Evolutionary conservation across 2,113 vertebrate species (phyloP).

Genomic region (Nothobranchius kuhntae): DNA sequence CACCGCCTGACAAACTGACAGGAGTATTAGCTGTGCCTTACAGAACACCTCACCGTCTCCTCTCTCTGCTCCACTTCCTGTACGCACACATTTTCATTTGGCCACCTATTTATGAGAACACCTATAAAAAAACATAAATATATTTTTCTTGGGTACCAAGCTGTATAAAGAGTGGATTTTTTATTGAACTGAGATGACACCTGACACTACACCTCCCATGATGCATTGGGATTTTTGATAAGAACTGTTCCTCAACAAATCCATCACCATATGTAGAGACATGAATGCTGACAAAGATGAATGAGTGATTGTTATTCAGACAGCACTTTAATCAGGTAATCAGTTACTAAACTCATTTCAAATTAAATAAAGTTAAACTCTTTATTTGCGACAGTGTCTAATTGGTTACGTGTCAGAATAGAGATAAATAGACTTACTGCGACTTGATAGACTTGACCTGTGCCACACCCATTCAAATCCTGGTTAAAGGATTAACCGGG

Average conservation of each 20-base stretch:
- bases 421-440: constrained; percentile 25
- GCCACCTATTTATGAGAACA: constrained; percentile 24
- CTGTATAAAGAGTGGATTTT: background rate
- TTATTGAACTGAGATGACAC: background rate
- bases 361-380: background rate
- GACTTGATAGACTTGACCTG: constrained; percentile 50
- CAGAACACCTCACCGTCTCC: constrained; percentile 64
- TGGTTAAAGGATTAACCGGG: constrained; percentile 58
- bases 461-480: constrained; percentile 59
- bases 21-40: constrained; percentile 72
- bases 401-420: background rate
- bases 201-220: background rate
- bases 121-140: background rate
- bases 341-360: constrained; percentile 1
- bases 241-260: constrained; percentile 15
- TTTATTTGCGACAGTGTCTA: background rate
- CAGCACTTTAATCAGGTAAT: constrained; percentile 13
- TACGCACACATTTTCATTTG: constrained; percentile 39
- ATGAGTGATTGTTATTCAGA: too few relatives aligned
- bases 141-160: background rate
- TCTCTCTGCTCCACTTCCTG: constrained; percentile 49
- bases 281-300: background rate
- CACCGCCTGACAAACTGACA: constrained; percentile 75
- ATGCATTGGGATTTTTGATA: background rate
- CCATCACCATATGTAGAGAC: constrained; percentile 28